Base-by-base conservation (phyloP, 1,140 invertebrate species). In the Gonioctena quinquepunctata region DNA sequence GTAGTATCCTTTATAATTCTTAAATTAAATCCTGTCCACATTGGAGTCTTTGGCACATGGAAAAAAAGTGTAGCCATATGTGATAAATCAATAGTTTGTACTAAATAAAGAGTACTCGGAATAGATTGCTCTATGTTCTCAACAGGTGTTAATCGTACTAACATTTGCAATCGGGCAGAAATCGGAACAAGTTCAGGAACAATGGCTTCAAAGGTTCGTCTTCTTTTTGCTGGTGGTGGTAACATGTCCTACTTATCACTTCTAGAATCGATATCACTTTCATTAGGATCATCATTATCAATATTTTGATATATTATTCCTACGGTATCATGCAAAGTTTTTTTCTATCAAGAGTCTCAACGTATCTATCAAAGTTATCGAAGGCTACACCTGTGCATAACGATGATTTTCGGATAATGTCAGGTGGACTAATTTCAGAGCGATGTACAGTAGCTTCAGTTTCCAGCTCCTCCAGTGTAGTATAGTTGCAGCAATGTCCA, bases 171-270 rank as follows among this genome's bases (percentile, higher is more conserved):
- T 52, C 63, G 49, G 22, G 50, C 49, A 49, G 62, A 64, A 48
- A 64, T 50, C 48, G 62, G 62, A 64, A 64, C 33, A 50, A 64
- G 62, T 64, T 64, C 42, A 66, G 50, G 63, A 66, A 66, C 50
- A 66, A 66, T 66, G 23, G 63, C 63, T 66, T 66, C 63, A 66
- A 56, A 66, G 63, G 50, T 66, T 66, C 2, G 50, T 66, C 63
- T 66, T 66, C 49, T 54, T 66, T 66, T 66, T 21, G 7, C 16
- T 66, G 63, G 63, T 56, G 63, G 63, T 66, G 63, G 49, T 66
- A 54, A 66, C 19, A 66, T 54, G 42, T 66, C 23, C 48, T 23
- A 66, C 50, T 66, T n/a, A 56, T 66, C 49, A 66, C 63, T 66
- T 66, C 25, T 28, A 66, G 63, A 66, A 56, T 26, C 26, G 19